A percentile compares a stretch with the other conserved stretches of the same genome.
Evolutionary conservation across 2,888 invertebrate species (phyloP).

Genomic region (Drosophila ochracea): DNA sequence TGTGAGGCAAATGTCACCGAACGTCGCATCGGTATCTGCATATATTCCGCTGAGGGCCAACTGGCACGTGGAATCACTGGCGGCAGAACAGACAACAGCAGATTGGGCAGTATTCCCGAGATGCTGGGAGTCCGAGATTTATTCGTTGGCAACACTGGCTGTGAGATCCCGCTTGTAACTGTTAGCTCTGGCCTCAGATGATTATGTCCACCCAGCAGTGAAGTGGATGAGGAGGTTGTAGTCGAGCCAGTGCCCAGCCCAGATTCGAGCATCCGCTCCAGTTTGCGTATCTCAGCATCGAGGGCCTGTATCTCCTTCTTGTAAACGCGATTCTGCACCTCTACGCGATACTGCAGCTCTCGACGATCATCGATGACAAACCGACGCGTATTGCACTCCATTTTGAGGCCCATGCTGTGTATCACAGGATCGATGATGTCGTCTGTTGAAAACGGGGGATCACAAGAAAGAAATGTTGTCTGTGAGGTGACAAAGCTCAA

Average conservation of each 20-base stretch:
- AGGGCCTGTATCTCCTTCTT: constrained; percentile 92
- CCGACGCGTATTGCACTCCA: constrained; percentile 94
- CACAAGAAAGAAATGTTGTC: background rate
- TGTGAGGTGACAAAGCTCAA: background rate
- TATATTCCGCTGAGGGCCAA: constrained; percentile 91
- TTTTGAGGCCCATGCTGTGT: constrained; percentile 94
- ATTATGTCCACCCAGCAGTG: constrained; percentile 72
- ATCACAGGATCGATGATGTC: constrained; percentile 92
- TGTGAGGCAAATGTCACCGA: constrained; percentile 89
- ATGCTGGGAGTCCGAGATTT: constrained; percentile 88
- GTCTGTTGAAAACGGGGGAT: constrained; percentile 83
- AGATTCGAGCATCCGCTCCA: constrained; percentile 90
- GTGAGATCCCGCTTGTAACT: constrained; percentile 76
- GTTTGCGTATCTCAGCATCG: constrained; percentile 91
- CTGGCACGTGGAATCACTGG: constrained; percentile 91
- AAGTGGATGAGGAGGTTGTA: constrained; percentile 86
- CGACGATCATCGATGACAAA: constrained; percentile 93
- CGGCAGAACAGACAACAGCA: constrained; percentile 90
- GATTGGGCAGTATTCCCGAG: constrained; percentile 89
- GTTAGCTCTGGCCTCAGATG: constrained; percentile 83
- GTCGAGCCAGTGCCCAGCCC: constrained; percentile 86
- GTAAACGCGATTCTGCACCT: constrained; percentile 96
- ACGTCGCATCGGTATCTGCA: constrained; percentile 87
- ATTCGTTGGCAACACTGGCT: constrained; percentile 47
- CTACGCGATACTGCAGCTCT: constrained; percentile 93